Evolutionary conservation across 1,140 invertebrate species (phyloP), one percentile per base, ranked within the genome.

Genomic region (Brachionus rotundiformis): DNA sequence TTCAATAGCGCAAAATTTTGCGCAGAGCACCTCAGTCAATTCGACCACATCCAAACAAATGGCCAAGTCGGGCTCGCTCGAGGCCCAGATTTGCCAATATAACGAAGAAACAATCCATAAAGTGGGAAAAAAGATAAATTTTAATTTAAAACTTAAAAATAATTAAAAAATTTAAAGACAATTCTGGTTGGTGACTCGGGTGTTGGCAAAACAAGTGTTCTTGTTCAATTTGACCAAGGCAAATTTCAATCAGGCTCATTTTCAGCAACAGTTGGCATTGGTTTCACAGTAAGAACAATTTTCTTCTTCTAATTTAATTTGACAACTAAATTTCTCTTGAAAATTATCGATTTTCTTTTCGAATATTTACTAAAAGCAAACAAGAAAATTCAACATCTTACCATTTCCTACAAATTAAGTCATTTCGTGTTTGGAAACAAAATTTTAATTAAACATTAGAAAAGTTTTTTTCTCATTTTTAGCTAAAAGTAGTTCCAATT

Each of bases 161-260:
- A 59, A 5, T 39, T 5, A 39, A 13, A 13, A 41, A 41, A 6
- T 5, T 41, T 41, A 13, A 95, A 95, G 90, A 90, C 95, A 83
- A 89, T 95, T 83, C 89, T 96, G 54, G 95, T 95, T 86, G 94
- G 94, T 79, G 94, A 95, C 88, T 94, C 93, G 41, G 95, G 94
- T 83, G 94, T 96, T 73, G 95, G 94, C 82, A 96, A 96, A 89
- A 96, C 94, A 23, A 95, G 94, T 89, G 94, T 96, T 86, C 90
- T 96, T 84, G 95, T 96, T 89, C 91, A 94, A 86, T 95, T 94
- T 85, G 93, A 95, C 86, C 94, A 93, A 1, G 94, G 96, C 90
- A 94, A 94, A 81, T 82, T 82, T 73, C 98, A 96, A 86, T 47
- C 63, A 0, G 81, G 65, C 23, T 65, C 54, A n/a, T 73, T 82